These are phyloP conservation scores for Urocolius indicus DNA, from an alignment of 2,113 vertebrate genomes.

Conservation along the genomic window DNA sequence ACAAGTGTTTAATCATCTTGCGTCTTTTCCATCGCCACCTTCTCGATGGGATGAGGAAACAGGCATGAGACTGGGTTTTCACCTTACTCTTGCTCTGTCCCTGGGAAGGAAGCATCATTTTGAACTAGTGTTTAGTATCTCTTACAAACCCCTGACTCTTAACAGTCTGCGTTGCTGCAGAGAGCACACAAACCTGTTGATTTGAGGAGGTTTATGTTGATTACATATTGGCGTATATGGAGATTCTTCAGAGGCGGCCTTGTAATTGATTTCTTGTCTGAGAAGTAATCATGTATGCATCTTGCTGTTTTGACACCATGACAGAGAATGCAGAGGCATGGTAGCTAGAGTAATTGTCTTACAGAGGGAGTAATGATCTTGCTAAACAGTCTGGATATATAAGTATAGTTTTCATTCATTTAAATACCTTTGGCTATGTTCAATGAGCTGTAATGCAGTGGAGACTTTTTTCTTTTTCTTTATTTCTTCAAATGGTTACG, in stretches of 20 bases:
- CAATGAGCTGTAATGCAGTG: neutral
- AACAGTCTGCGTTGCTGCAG: neutral
- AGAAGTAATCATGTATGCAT: neutral
- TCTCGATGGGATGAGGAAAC: neutral
- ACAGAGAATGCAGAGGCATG: neutral
- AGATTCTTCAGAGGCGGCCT: neutral
- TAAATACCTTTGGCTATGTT: neutral
- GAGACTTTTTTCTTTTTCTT: neutral
- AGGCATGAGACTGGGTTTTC: neutral
- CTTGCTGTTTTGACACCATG: neutral
- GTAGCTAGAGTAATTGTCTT: neutral
- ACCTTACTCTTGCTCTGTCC: neutral
- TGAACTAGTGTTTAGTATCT: neutral
- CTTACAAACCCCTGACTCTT: neutral
- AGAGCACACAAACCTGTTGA: neutral
- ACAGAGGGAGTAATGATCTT: neutral
- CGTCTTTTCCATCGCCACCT: rapidly evolving
- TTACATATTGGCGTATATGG: neutral
- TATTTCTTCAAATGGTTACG: neutral
- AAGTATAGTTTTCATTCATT: neutral
- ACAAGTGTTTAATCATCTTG: neutral
- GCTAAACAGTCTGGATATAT: neutral
- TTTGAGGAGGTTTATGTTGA: neutral
- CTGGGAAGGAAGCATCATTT: neutral
- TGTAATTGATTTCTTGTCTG: neutral